Conservation (phyloP, 2,797 vertebrate species). For the Balearica regulorum region DNA sequence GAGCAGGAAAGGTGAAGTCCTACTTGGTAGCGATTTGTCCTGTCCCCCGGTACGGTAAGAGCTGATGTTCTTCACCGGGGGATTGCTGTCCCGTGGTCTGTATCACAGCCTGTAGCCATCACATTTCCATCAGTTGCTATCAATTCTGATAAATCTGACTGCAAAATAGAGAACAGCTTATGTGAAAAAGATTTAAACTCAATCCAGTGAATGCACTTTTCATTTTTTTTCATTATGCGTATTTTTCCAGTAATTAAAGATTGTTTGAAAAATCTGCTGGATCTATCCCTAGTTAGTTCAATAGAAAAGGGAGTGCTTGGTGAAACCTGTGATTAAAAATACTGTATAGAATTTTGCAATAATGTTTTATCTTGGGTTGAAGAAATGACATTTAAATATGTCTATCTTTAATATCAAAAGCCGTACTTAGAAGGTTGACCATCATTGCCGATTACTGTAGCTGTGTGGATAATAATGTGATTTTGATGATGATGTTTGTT, state of each 20-base stretch:
- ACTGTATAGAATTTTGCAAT: not conserved
- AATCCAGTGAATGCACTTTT: not conserved
- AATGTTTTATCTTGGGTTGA: not conserved
- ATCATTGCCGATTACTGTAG: not conserved
- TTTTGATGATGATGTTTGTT: not conserved
- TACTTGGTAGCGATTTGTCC: not conserved
- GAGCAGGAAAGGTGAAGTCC: not conserved
- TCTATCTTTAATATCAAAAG: not conserved
- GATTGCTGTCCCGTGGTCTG: not conserved
- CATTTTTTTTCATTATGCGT: not conserved
- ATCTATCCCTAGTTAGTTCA: not conserved
- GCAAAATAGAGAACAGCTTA: not conserved
- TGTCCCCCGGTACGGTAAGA: fast-evolving
- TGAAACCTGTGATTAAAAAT: not conserved
- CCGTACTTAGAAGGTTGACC: not conserved
- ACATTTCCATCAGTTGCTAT: not conserved
- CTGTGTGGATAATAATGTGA: not conserved
- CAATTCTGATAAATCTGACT: not conserved
- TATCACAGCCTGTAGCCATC: not conserved
- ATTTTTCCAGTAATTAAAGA: not conserved
- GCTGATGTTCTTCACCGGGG: not conserved
- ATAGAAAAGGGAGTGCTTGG: not conserved
- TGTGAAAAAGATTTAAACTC: not conserved
- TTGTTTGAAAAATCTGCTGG: not conserved
- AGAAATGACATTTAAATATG: not conserved